These are phyloP conservation scores for Sminthurinus signatus DNA, from an alignment of 1,140 invertebrate species.

Conservation along the genomic window DNA sequence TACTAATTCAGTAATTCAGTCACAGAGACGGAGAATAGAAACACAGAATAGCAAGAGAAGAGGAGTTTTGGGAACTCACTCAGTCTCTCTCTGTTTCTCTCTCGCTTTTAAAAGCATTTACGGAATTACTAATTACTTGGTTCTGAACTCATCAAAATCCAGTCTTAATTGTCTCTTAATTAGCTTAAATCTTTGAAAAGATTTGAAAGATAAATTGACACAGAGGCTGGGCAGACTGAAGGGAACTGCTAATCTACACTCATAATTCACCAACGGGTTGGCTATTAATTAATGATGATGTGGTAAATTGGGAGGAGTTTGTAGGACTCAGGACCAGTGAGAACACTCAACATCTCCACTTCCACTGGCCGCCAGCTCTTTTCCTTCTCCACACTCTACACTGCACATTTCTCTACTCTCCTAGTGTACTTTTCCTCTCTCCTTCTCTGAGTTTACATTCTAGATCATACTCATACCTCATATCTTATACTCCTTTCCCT, in stretches of 20 bases:
- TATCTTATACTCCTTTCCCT: no score
- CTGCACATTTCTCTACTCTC: neutral
- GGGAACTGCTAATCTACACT: constrained; percentile 24
- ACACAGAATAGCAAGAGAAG: no score
- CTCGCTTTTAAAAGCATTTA: constrained; percentile 36
- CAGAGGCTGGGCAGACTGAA: constrained; percentile 17
- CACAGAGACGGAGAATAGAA: no score
- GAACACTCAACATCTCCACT: no score
- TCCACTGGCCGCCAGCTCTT: neutral
- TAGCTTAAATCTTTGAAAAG: constrained; percentile 41
- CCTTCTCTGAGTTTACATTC: neutral
- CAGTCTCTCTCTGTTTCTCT: constrained; percentile 18
- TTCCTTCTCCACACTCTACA: neutral
- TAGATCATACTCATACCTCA: neutral
- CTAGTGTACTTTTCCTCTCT: constrained; percentile 10
- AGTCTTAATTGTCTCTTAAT: constrained; percentile 42
- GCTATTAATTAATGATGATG: constrained; percentile 30
- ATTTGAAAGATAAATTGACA: constrained; percentile 41
- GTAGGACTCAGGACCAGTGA: neutral
- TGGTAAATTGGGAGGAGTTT: constrained; percentile 8
- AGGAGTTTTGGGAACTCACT: no score
- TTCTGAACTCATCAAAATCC: constrained; percentile 42
- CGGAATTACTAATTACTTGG: constrained; percentile 42
- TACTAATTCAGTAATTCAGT: constrained; percentile 23
- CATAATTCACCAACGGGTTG: constrained; percentile 31